These are phyloP conservation scores for Coremacera marginata DNA, from an alignment of 2,888 invertebrate genomes.

Conservation along the genomic window DNA sequence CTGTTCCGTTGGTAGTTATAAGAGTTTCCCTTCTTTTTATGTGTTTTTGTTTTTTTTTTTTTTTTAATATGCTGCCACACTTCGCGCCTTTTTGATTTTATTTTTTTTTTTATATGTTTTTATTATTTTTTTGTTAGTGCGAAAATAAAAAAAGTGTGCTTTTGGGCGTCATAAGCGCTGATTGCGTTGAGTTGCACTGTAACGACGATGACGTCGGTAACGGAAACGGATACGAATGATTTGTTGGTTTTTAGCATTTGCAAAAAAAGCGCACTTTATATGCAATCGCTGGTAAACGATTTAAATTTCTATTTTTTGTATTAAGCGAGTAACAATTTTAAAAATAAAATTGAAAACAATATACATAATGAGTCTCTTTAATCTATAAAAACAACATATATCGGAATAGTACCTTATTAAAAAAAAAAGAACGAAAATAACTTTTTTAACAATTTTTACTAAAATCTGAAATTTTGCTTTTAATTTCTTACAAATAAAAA, in stretches of 20 bases:
- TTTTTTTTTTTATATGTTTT: not conserved
- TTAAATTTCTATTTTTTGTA: too few species aligned
- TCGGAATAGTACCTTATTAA: too few species aligned
- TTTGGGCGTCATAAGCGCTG: conserved; percentile 11
- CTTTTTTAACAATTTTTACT: too few species aligned
- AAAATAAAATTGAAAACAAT: not conserved
- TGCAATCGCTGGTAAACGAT: too few species aligned
- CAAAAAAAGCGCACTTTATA: not conserved
- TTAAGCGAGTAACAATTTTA: too few species aligned
- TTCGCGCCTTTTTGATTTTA: not conserved
- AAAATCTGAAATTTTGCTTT: too few species aligned
- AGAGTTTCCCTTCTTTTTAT: not conserved
- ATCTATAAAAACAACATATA: too few species aligned
- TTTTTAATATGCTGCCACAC: not conserved
- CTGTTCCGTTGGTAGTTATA: not conserved
- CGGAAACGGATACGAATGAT: conserved; percentile 25
- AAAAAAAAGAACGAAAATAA: too few species aligned
- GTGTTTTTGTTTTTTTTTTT: not conserved
- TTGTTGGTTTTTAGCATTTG: conserved; percentile 18
- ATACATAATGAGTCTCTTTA: not conserved
- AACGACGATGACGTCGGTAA: not conserved
- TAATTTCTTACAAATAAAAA: too few species aligned
- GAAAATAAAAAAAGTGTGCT: conserved; percentile 11
- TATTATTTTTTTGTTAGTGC: not conserved
- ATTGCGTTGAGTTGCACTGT: not conserved